Base-by-base conservation (phyloP, 2,888 invertebrate genomes). In the Tenthredo distinguenda region DNA sequence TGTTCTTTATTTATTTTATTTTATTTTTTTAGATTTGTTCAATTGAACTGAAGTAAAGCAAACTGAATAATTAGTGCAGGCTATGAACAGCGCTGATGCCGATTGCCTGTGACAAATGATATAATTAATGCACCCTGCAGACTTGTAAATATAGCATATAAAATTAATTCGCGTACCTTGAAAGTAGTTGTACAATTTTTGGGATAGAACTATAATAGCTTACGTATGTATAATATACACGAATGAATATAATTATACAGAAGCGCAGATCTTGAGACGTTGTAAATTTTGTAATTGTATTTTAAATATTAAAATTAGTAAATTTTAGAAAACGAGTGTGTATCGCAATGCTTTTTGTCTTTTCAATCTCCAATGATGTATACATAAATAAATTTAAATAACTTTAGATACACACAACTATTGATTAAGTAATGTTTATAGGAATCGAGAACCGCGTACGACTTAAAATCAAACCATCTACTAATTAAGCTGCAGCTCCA, bases 161-260 rank as follows among this genome's bases (percentile, higher is more conserved):
- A 84, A 85, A 87, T 87, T 76, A 85, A 87, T 87, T 89, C 87
- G 88, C 89, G 91, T 91, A 91, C 90, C 91, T 91, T 90, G 90
- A 91, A 91, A 90, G 90, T 91, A 90, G 89, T 86, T 87, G 87
- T 89, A 89, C 87, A 89, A 89, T 89, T 90, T 89, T 89, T 88
- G 87, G 40, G 18, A 68, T 82, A 71, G 47, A 82, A 79, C 34
- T 50, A 47, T 47, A 34, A 50, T 72, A 71, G 71, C 31, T 26
- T 77, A 40, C 26, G 77, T 50, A 77, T 34, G 55, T 55, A 34
- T 74, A 74, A 34, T 47, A 74, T 76, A 76, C 47, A 76, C 18
- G 18, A 50, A 55, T 55, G 47, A 55, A 15, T 77, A 55, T 74
- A 43, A n/a, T 37, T 47, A 77, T 34, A 77, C 7, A 77, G 1